Evolutionary conservation across 2,888 invertebrate genomes (phyloP), one percentile per base, ranked within the genome.

Genomic region (Calephelis perditalis): DNA sequence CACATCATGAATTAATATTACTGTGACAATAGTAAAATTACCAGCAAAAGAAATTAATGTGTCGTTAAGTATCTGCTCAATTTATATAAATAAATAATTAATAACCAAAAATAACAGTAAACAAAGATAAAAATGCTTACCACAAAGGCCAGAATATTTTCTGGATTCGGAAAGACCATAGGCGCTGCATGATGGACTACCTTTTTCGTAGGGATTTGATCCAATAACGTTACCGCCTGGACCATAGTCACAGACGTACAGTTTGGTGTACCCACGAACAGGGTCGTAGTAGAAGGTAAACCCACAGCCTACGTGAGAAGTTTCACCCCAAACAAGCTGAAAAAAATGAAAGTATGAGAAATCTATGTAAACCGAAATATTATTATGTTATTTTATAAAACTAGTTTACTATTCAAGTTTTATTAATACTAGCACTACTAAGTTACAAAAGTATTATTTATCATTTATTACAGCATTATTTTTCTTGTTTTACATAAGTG

Each of bases 271-370:
- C 70, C 96, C 96, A 70, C 92, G 87, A 3, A 79, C 67, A 2
- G 93, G 92, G 73, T 96, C 95, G 75, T 94, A 94, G 86, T 95
- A 97, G 83, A 94, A 96, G 0, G 96, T 92, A 78, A 93, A 97
- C 40, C 97, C 97, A 77, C 97, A 98, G 62, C 98, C 98, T 60
- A 98, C 92, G 68, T 95, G 91, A 75, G 94, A 94, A 10, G 97
- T 96, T 77, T 95, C 94, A 62, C 96, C 95, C 97, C 97, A 98
- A 60, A 97, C 94, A 83, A 97, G 92, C 96, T 97, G 69, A 64
- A 72, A 60, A 55, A 62, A 49, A 55, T 59, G 59, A 10, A 56
- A 40, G 56, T 40, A 37, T 56, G 35, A 58, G 12, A 46, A 26
- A 55, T 56, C 12, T 11, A 54, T 54, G 36, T 54, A 7, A 7